phyloP scores from a whole-genome alignment of 2,113 vertebrate genomes.

The Junco hyemalis region DNA sequence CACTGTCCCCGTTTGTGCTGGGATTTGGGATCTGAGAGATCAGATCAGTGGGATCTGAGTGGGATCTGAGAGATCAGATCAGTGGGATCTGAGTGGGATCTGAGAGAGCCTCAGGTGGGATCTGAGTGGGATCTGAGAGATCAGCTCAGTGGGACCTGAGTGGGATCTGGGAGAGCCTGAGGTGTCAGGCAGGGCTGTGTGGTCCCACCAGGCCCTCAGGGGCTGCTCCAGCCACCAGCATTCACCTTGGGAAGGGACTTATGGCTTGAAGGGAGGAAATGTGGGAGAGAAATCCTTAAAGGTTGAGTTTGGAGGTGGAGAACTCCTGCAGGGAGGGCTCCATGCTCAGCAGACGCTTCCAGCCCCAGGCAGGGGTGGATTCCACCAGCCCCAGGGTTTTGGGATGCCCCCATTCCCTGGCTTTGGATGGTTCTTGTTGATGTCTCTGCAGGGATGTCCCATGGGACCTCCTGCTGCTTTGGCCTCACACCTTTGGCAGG shows the following conservation, averaged over 20 bases:
- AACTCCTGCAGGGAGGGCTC: not conserved
- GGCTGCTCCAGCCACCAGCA: not conserved
- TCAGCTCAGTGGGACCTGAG: not conserved
- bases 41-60: too few relatives aligned
- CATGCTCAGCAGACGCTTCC: not conserved
- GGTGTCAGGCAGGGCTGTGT: not conserved
- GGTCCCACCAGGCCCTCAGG: not conserved
- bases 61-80: not conserved
- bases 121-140: too few relatives aligned
- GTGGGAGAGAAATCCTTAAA: not conserved
- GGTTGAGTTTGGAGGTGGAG: not conserved
- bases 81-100: not conserved
- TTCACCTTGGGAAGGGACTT: not conserved
- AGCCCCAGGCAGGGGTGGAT: not conserved
- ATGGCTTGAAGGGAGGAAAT: not conserved
- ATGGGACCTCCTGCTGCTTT: not conserved
- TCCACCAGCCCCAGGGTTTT: not conserved
- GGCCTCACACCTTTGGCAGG: not conserved
- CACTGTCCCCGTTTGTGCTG: accelerated
- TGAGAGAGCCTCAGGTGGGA: not conserved
- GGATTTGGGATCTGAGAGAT: not conserved
- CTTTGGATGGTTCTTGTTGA: not conserved
- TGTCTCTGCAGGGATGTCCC: not conserved
- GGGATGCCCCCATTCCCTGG: accelerated
- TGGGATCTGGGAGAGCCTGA: not conserved